These are phyloP conservation scores for Fringilla coelebs DNA, from an alignment of 2,797 vertebrate species.

Conservation along the genomic window DNA sequence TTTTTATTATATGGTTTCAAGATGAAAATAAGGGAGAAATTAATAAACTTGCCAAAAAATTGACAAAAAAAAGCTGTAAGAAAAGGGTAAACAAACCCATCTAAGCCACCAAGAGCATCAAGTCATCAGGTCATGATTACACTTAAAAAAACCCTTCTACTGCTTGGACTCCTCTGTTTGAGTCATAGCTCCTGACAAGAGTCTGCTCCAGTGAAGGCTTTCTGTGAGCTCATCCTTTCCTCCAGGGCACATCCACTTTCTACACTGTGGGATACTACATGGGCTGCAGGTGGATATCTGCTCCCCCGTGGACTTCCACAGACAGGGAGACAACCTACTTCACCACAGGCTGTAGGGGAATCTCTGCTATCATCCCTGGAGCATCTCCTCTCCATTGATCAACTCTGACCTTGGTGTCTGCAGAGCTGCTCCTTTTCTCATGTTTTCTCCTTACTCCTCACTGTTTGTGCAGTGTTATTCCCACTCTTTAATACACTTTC, in stretches of 20 bases:
- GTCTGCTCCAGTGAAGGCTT: background rate
- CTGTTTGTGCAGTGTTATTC: background rate
- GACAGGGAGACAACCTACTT: background rate
- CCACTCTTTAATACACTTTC: background rate
- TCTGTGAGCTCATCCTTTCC: background rate
- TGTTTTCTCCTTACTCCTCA: fast-evolving
- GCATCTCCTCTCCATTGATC: fast-evolving
- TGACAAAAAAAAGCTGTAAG: too few relatives aligned
- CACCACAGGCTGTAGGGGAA: background rate
- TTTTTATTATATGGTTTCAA: background rate
- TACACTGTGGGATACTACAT: fast-evolving
- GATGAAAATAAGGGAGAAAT: background rate
- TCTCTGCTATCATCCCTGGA: background rate
- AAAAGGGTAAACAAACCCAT: background rate
- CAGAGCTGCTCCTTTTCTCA: background rate
- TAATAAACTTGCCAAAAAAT: background rate
- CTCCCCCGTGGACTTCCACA: fast-evolving
- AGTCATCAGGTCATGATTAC: background rate
- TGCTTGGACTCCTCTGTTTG: background rate
- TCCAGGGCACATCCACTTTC: background rate
- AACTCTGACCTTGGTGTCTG: background rate
- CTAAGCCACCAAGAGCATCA: background rate
- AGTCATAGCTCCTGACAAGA: background rate
- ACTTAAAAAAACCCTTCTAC: background rate
- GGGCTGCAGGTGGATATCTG: background rate